Evolutionary conservation across 2,113 vertebrate genomes (phyloP).

Genomic region (Charina bottae): DNA sequence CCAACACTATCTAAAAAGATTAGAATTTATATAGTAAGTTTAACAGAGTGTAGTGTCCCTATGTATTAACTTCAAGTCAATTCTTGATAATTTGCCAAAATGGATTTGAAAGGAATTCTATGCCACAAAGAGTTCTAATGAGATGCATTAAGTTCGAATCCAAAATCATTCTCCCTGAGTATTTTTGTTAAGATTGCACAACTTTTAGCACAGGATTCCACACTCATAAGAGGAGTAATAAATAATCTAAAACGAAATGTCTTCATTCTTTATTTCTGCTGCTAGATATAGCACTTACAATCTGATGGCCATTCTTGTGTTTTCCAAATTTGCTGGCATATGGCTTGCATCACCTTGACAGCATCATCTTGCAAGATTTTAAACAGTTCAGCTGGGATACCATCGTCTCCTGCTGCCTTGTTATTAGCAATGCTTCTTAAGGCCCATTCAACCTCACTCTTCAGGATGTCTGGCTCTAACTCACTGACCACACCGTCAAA

Average conservation of each 20-base stretch:
- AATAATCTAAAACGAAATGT: background rate
- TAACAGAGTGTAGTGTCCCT: background rate
- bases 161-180: background rate
- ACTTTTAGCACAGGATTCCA: background rate
- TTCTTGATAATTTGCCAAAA: background rate
- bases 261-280: background rate
- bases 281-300: background rate
- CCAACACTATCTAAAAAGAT: background rate
- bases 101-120: background rate
- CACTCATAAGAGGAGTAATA: background rate
- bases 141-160: constrained; percentile 1
- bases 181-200: background rate
- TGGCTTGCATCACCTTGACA: too few relatives aligned
- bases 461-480: too few relatives aligned
- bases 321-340: too few relatives aligned
- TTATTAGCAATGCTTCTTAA: too few relatives aligned
- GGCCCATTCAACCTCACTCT: too few relatives aligned
- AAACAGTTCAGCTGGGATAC: too few relatives aligned
- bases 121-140: background rate
- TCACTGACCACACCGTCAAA: too few relatives aligned
- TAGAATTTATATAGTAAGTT: background rate
- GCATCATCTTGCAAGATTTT: too few relatives aligned
- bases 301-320: too few relatives aligned
- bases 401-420: too few relatives aligned
- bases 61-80: background rate